A percentile compares a stretch with the other conserved stretches of the same genome.
Evolutionary conservation across 2,797 vertebrate species (phyloP).

Genomic region (Rhabdomys pumilio): DNA sequence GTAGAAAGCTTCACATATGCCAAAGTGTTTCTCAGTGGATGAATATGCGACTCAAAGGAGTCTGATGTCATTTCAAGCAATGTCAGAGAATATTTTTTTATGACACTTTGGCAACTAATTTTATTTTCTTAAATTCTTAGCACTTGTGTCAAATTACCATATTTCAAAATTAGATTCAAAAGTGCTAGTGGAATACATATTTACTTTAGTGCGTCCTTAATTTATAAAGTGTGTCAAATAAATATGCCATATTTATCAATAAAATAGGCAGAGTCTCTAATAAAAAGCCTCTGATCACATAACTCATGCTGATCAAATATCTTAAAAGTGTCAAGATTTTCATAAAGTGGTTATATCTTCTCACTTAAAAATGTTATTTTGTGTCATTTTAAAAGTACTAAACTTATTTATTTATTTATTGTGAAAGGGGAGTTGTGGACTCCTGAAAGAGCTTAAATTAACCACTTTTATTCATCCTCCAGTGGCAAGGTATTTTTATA

Average conservation of each 20-base stretch:
- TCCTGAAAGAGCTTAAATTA: constrained; percentile 51
- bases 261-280: constrained; percentile 48
- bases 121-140: background rate
- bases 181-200: constrained; percentile 30
- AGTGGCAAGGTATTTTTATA: constrained; percentile 17
- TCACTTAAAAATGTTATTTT: constrained; percentile 44
- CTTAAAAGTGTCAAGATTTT: constrained; percentile 32
- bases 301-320: constrained; percentile 58
- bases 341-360: constrained; percentile 59
- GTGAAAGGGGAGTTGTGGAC: constrained; percentile 2
- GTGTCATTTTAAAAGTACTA: background rate
- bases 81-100: constrained; percentile 29
- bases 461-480: background rate
- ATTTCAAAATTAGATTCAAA: constrained; percentile 55
- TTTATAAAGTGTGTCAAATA: constrained; percentile 65
- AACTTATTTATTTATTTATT: background rate
- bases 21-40: constrained; percentile 39
- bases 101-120: background rate
- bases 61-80: background rate
- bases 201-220: constrained; percentile 72
- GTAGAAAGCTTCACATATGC: constrained; percentile 14
- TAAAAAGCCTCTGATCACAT: constrained; percentile 54
- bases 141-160: constrained; percentile 46
- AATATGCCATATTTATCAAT: constrained; percentile 63
- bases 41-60: background rate